Base-by-base conservation (phyloP, 1,140 invertebrate species). In the Megalonaias nervosa region DNA sequence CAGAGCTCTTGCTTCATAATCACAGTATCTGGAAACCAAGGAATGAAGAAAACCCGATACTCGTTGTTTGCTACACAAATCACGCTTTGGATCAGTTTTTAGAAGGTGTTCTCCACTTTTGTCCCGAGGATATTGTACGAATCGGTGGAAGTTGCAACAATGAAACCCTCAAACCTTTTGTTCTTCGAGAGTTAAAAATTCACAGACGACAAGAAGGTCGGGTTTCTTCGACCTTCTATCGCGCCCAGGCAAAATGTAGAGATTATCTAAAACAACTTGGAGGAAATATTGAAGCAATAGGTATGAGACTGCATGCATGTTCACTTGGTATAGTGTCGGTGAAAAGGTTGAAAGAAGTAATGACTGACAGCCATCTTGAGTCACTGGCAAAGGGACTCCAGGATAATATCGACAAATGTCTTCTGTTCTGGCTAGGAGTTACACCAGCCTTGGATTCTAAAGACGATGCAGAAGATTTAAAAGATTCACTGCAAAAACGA, bases 11-110 rank as follows among this genome's bases (percentile, higher is more conserved):
- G 9, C 79, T 91, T 4, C 70, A 85, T 17, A 91, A 92, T 81
- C 66, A 67, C 48, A 58, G 76, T 5, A 55, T 84, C 11, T 90
- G 89, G 88, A 83, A 77, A 26, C 65, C 23, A 3, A 55, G 74
- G 15, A 58, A 31, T 31, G 59, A 76, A 6, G 23, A 79, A 15
- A 75, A 75, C 12, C 94, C 95, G 9, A 94, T 97, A 72, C 88
- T 97, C 3, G 91, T 97, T 16, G 93, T 97, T 26, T 96, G 95
- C 85, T 96, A 94, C 81, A 97, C 95, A 0, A 97, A 97, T 87
- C 95, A 97, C 89, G 96, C 96, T 1, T 87, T 97, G 4, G 96
- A 97, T 91, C 95, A 97, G 87, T 97, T 97, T 91, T 88, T 97
- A n/a, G 93, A 96, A 88, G 94, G 94, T 26, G 86, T 91, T 19